Percentiles rank a stretch among this genome's conserved stretches.
These are phyloP conservation scores for Phymatocera aterrima DNA, from an alignment of 2,888 invertebrate genomes.

Conservation along the genomic window DNA sequence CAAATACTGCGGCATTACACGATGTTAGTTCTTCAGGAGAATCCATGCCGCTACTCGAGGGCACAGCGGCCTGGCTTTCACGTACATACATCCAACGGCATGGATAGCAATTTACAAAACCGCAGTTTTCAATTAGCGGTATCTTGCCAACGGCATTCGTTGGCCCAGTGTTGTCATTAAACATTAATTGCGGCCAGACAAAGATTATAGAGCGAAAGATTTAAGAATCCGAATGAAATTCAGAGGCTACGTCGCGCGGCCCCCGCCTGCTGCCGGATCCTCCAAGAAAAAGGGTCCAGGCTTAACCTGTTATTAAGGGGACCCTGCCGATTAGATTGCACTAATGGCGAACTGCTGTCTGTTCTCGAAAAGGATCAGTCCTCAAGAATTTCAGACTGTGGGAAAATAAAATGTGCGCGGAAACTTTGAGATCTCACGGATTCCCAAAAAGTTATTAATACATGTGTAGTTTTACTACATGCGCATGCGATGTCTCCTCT, in stretches of 20 bases:
- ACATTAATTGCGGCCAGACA: conserved; percentile 66
- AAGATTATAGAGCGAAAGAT: conserved; percentile 62
- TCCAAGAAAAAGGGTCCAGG: conserved; percentile 1
- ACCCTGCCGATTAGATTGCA: conserved; percentile 70
- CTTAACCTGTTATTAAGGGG: conserved; percentile 71
- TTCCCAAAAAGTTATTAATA: neutral
- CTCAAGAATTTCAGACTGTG: conserved; percentile 14
- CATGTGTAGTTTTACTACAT: too few species aligned
- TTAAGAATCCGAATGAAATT: conserved; percentile 64
- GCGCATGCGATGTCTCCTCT: too few species aligned
- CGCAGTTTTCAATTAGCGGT: conserved; percentile 67
- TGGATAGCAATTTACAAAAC: conserved; percentile 49
- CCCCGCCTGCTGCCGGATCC: conserved; percentile 2
- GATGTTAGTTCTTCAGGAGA: conserved; percentile 11
- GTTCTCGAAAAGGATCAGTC: conserved; percentile 37
- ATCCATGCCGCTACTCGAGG: conserved; percentile 23
- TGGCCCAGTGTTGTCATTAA: conserved; percentile 63
- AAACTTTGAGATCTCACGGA: neutral
- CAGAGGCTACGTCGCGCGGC: conserved; percentile 40
- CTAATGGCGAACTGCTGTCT: conserved; percentile 72
- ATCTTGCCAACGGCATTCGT: conserved; percentile 54
- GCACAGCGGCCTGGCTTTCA: conserved; percentile 15
- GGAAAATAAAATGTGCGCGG: conserved; percentile 9
- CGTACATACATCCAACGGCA: conserved; percentile 15
- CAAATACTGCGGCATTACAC: conserved; percentile 9